These are phyloP conservation scores for Drosophila baimaii DNA, from an alignment of 1,140 invertebrate species.

Conservation along the genomic window DNA sequence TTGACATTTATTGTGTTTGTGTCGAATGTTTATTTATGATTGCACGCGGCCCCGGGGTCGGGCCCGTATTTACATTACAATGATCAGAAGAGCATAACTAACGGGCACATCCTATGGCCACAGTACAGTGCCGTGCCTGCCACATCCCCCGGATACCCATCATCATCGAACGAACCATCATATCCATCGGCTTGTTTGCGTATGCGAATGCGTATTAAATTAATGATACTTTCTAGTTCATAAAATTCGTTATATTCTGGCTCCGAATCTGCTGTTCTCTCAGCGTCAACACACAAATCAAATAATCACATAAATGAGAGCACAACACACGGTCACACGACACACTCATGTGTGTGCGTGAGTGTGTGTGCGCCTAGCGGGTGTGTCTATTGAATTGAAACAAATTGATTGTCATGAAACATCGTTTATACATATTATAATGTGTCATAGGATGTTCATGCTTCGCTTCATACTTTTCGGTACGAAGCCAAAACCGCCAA, in stretches of 20 bases:
- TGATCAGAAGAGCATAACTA: slow-evolving; percentile 73
- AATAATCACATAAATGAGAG: slow-evolving; percentile 83
- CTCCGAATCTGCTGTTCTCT: slow-evolving; percentile 36
- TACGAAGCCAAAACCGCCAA: slow-evolving; percentile 28
- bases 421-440: slow-evolving; percentile 82
- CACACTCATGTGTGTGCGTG: slow-evolving; percentile 21
- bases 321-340: slow-evolving; percentile 52
- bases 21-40: slow-evolving; percentile 83
- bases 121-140: neutral
- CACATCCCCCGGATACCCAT: no score
- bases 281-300: slow-evolving; percentile 80
- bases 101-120: slow-evolving; percentile 39
- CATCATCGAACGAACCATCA: slow-evolving; percentile 5
- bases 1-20: slow-evolving; percentile 83
- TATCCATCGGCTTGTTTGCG: slow-evolving; percentile 54
- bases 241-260: slow-evolving; percentile 77
- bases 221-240: slow-evolving; percentile 84
- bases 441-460: slow-evolving; percentile 79
- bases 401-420: slow-evolving; percentile 83
- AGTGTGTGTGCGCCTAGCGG: slow-evolving; percentile 13
- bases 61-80: slow-evolving; percentile 77
- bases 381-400: slow-evolving; percentile 81
- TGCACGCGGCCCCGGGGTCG: slow-evolving; percentile 60
- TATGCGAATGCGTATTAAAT: slow-evolving; percentile 81
- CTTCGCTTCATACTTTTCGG: slow-evolving; percentile 60